Conservation (phyloP, 1,140 invertebrate genomes). For the Neuroterus valhalla region DNA sequence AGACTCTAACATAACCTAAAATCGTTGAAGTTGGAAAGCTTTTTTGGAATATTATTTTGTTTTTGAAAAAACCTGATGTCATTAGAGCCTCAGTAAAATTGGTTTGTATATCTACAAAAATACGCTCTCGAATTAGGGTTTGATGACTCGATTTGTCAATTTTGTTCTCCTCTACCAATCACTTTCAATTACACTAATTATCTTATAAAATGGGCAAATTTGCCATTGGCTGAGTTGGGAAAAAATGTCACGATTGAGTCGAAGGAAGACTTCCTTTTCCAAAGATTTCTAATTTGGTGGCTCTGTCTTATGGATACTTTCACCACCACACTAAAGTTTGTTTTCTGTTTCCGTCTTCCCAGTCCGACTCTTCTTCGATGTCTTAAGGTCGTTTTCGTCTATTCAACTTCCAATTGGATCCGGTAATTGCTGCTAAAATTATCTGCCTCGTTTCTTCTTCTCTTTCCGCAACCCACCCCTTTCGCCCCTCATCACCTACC, state of each 20-base stretch:
- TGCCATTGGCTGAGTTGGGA: not conserved
- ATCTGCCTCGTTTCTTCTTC: conserved; percentile 51
- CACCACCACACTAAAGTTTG: not conserved
- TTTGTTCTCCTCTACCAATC: too few relatives aligned
- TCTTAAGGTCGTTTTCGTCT: conserved; percentile 62
- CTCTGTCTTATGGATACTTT: not conserved
- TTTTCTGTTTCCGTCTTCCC: not conserved
- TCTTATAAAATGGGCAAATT: not conserved
- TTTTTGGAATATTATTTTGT: too few relatives aligned
- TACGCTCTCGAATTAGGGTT: too few relatives aligned
- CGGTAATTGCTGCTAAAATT: conserved; percentile 67
- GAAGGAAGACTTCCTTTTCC: not conserved
- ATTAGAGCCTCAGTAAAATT: too few relatives aligned
- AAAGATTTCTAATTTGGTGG: conserved; percentile 1
- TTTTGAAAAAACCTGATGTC: too few relatives aligned
- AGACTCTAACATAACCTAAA: too few relatives aligned
- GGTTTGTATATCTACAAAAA: too few relatives aligned
- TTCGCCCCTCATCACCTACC: conserved; percentile 42
- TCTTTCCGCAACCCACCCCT: conserved; percentile 37
- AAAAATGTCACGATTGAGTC: not conserved
- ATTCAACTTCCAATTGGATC: conserved; percentile 67
- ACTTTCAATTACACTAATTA: too few relatives aligned
- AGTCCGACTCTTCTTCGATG: conserved; percentile 38
- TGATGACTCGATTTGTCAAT: too few relatives aligned
- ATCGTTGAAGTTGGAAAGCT: too few relatives aligned